A percentile compares a stretch with the other conserved stretches of the same genome.
phyloP scores from a whole-genome alignment of 2,797 vertebrate species.

The Enteromius trimaculatus region DNA sequence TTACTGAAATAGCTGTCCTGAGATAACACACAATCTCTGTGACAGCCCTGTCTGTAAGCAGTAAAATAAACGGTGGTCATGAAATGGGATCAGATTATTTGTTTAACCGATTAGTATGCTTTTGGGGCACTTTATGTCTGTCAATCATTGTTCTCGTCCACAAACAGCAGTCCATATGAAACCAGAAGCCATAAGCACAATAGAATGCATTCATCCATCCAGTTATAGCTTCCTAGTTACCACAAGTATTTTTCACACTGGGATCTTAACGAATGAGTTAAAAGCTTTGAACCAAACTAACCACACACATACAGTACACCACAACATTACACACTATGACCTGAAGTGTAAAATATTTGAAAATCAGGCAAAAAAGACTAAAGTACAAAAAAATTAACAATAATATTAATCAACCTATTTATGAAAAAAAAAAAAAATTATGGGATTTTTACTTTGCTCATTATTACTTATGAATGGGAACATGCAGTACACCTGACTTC shows the following conservation, averaged over 20 bases:
- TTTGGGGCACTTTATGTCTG: neutral
- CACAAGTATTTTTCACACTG: neutral
- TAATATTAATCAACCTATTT: neutral
- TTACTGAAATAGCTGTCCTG: slow-evolving; percentile 1
- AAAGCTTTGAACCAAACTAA: neutral
- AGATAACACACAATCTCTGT: neutral
- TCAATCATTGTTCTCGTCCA: neutral
- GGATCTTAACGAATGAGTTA: neutral
- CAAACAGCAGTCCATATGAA: neutral
- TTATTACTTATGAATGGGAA: neutral
- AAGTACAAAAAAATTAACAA: neutral
- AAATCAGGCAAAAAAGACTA: neutral
- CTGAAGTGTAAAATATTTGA: neutral
- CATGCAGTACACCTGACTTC: neutral
- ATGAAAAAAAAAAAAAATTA: too few species aligned
- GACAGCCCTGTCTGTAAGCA: neutral
- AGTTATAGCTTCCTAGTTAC: neutral
- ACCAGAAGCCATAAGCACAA: neutral
- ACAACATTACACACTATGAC: neutral
- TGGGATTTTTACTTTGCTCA: neutral
- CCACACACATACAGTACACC: neutral
- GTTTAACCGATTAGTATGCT: neutral
- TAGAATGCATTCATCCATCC: neutral
- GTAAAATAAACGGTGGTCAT: neutral
- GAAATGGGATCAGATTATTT: neutral